These are phyloP conservation scores for Lissonota sp. DNA, from an alignment of 2,888 invertebrate species.

Conservation along the genomic window DNA sequence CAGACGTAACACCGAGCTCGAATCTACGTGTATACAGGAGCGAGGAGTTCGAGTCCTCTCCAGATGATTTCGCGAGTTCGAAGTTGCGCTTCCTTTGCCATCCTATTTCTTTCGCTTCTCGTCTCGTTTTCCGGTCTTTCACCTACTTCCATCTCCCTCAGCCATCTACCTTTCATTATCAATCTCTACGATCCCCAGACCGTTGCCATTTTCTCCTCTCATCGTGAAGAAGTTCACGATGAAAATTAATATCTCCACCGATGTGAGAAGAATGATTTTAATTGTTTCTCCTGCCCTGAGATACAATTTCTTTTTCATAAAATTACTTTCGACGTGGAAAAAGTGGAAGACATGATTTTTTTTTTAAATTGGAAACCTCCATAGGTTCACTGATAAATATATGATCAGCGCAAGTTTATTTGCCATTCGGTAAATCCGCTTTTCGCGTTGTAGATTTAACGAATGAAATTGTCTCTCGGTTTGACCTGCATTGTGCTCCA, in stretches of 20 bases:
- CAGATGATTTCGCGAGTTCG: too few relatives aligned
- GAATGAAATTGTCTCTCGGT: neutral
- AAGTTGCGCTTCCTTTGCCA: too few relatives aligned
- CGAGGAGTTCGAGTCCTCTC: too few relatives aligned
- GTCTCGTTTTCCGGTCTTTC: conserved; percentile 66
- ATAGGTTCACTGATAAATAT: too few relatives aligned
- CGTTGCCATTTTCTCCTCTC: neutral
- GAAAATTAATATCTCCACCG: neutral
- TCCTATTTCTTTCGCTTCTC: neutral
- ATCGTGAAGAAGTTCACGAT: neutral
- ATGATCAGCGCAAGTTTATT: neutral
- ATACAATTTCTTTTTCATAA: too few relatives aligned
- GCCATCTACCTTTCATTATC: conserved; percentile 9
- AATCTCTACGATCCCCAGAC: conserved; percentile 18
- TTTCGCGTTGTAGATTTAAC: neutral
- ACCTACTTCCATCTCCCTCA: conserved; percentile 20
- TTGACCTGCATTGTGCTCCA: conserved; percentile 2
- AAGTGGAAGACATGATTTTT: too few relatives aligned
- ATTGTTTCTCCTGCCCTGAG: too few relatives aligned
- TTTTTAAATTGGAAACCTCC: too few relatives aligned
- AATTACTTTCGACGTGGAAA: too few relatives aligned
- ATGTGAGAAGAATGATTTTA: neutral
- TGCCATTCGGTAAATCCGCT: neutral
- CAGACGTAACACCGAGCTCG: neutral
- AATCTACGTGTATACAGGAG: too few relatives aligned